phyloP scores from a whole-genome alignment of 1,140 invertebrate species.

The Macrostomum lignano region DNA sequence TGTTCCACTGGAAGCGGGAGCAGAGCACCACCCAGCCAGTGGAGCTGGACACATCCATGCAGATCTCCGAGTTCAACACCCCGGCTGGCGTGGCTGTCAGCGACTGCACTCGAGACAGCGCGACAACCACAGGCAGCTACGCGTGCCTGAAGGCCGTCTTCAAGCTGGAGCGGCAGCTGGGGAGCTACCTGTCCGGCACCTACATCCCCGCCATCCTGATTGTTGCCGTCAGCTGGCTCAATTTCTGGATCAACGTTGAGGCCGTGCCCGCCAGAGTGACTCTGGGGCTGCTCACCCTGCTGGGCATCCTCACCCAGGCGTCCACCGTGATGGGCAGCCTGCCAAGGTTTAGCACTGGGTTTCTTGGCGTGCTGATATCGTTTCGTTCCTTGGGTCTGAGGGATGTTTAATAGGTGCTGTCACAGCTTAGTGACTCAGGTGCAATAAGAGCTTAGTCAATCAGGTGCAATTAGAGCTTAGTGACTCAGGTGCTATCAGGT shows the following conservation, averaged over 20 bases:
- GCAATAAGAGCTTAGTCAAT: no score
- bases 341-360: no score
- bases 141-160: slow-evolving; percentile 38
- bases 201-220: slow-evolving; percentile 55
- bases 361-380: no score
- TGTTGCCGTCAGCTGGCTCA: slow-evolving; percentile 57
- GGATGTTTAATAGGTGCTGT: no score
- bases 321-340: neutral
- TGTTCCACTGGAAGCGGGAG: slow-evolving; percentile 3
- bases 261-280: slow-evolving; percentile 8
- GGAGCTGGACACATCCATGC: slow-evolving; percentile 3
- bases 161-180: slow-evolving; percentile 49
- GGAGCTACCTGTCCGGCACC: slow-evolving; percentile 54
- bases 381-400: no score
- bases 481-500: no score
- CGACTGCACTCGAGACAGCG: slow-evolving; percentile 2
- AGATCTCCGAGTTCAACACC: slow-evolving; percentile 7
- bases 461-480: no score
- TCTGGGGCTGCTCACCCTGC: slow-evolving; percentile 4
- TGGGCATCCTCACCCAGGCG: slow-evolving; percentile 5
- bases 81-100: slow-evolving; percentile 2
- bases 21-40: no score
- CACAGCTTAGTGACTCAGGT: no score
- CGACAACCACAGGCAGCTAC: slow-evolving; percentile 2
- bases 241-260: slow-evolving; percentile 14